phyloP scores from a whole-genome alignment of 2,113 vertebrate genomes.

The Pseudonaja textilis region DNA sequence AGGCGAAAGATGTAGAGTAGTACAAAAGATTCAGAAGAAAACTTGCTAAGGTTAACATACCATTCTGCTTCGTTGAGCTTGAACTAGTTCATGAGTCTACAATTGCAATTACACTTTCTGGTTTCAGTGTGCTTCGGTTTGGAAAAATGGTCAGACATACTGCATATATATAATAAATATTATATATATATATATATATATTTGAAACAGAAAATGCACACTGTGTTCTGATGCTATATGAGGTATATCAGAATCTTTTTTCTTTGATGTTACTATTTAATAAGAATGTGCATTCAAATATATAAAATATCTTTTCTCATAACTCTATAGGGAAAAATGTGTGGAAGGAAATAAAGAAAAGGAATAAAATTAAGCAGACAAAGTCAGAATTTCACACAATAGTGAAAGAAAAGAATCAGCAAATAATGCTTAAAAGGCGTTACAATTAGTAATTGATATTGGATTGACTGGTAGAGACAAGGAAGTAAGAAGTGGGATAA shows the following conservation, averaged over 20 bases:
- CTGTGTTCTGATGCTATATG: neutral
- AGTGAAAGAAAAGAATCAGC: neutral
- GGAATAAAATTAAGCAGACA: neutral
- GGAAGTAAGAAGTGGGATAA: neutral
- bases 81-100: conserved; percentile 26
- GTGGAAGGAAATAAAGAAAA: neutral
- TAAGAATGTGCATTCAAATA: neutral
- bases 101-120: conserved; percentile 15
- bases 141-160: neutral
- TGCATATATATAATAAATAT: neutral
- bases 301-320: neutral
- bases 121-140: neutral
- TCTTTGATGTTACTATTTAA: neutral
- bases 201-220: neutral
- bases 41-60: conserved; percentile 24
- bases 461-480: neutral
- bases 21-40: conserved; percentile 25
- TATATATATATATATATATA: neutral
- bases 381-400: neutral
- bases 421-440: neutral
- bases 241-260: neutral
- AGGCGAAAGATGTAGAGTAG: neutral
- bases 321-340: neutral
- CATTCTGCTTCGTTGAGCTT: conserved; percentile 29
- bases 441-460: neutral